Conservation (phyloP, 2,113 vertebrate genomes). For the Mustela lutreola region DNA sequence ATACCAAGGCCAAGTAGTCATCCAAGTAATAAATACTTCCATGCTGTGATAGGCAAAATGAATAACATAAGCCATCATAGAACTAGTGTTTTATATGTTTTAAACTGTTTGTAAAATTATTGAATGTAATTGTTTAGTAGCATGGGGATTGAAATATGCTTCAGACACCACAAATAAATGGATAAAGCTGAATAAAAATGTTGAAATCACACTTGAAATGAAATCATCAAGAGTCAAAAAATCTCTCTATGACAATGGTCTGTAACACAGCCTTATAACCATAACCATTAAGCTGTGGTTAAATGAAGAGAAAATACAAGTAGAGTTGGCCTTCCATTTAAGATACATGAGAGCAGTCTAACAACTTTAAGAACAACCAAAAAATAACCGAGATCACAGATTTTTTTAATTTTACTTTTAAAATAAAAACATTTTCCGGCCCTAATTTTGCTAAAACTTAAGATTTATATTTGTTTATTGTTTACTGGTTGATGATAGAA, state of each 20-base stretch:
- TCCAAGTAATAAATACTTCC: not conserved
- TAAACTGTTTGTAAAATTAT: not conserved
- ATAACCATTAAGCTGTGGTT: not conserved
- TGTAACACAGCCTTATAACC: not conserved
- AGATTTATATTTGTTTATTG: not conserved
- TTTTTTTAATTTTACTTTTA: not conserved
- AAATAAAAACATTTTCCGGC: not conserved
- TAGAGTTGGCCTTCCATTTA: not conserved
- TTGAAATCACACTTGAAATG: not conserved
- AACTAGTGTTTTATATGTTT: not conserved
- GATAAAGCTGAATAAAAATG: not conserved
- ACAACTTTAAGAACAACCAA: not conserved
- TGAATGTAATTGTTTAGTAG: not conserved
- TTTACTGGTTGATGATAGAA: not conserved
- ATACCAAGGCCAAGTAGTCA: too few species aligned
- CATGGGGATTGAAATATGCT: not conserved
- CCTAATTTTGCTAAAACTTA: not conserved
- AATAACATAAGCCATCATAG: not conserved
- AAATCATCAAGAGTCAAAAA: not conserved
- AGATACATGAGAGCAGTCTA: not conserved
- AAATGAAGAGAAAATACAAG: not conserved
- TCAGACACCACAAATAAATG: not conserved
- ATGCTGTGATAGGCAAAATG: not conserved
- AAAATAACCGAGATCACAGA: not conserved
- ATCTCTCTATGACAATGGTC: not conserved